phyloP scores from a whole-genome alignment of 1,140 invertebrate species.

The Saccostrea echinata region DNA sequence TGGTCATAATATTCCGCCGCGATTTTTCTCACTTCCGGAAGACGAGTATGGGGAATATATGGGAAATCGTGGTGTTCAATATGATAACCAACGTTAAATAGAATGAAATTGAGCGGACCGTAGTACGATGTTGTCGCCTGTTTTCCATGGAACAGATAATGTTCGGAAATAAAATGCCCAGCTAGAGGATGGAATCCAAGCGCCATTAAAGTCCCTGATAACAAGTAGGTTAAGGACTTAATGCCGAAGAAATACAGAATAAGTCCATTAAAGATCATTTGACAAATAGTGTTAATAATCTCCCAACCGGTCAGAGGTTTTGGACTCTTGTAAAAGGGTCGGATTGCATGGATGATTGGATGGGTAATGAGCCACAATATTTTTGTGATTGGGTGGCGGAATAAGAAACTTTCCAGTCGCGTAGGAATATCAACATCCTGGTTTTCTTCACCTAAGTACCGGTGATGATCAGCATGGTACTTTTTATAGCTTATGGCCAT shows the following conservation, averaged over 20 bases:
- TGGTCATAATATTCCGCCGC: slow-evolving; percentile 97
- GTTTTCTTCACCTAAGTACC: slow-evolving; percentile 76
- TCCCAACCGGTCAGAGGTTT: slow-evolving; percentile 91
- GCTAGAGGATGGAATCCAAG: slow-evolving; percentile 99
- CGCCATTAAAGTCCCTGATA: slow-evolving; percentile 92
- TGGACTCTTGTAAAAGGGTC: slow-evolving; percentile 83
- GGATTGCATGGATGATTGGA: slow-evolving; percentile 74
- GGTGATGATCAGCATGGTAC: slow-evolving; percentile 79
- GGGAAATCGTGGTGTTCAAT: slow-evolving; percentile 81
- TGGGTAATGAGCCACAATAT: slow-evolving; percentile 76
- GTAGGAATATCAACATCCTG: slow-evolving; percentile 78
- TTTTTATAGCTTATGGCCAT: slow-evolving; percentile 79
- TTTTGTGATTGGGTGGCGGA: slow-evolving; percentile 76
- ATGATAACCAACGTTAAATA: slow-evolving; percentile 95
- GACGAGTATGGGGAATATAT: slow-evolving; percentile 75
- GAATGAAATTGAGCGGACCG: slow-evolving; percentile 96
- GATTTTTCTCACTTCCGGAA: slow-evolving; percentile 86
- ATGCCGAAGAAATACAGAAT: slow-evolving; percentile 91
- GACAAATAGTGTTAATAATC: slow-evolving; percentile 90
- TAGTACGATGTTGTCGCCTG: slow-evolving; percentile 99
- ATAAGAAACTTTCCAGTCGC: slow-evolving; percentile 74
- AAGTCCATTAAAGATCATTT: slow-evolving; percentile 90
- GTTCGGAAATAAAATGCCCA: slow-evolving; percentile 99
- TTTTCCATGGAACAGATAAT: slow-evolving; percentile 98
- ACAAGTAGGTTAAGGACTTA: slow-evolving; percentile 89